Evolutionary conservation across 2,888 invertebrate genomes (phyloP).

Genomic region (Drosophila incognita): DNA sequence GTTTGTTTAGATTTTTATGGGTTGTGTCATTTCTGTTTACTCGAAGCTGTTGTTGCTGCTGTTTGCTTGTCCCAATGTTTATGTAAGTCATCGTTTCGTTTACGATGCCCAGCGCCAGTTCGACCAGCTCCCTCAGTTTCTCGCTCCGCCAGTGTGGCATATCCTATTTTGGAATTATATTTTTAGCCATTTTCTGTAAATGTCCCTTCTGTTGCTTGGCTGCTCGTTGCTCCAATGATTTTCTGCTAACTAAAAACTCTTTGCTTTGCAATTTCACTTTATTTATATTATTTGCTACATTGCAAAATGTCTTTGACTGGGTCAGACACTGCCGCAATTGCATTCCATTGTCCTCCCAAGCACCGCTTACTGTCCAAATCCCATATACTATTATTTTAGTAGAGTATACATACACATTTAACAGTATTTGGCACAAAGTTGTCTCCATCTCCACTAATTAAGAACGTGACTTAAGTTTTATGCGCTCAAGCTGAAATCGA

Average conservation of each 20-base stretch:
- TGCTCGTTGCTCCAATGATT: slow-evolving; percentile 58
- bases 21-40: slow-evolving; percentile 81
- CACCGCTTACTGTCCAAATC: background rate
- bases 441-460: slow-evolving; percentile 46
- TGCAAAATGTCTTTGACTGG: slow-evolving; percentile 60
- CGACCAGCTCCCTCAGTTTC: background rate
- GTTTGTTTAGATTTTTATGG: slow-evolving; percentile 76
- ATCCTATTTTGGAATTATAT: slow-evolving; percentile 78
- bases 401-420: slow-evolving; percentile 12
- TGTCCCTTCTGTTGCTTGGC: slow-evolving; percentile 55
- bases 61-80: slow-evolving; percentile 77
- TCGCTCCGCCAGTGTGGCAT: slow-evolving; percentile 31
- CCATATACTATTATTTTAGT: slow-evolving; percentile 26
- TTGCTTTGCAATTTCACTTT: slow-evolving; percentile 77
- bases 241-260: slow-evolving; percentile 76
- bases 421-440: slow-evolving; percentile 21
- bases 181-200: slow-evolving; percentile 71
- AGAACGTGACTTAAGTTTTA: slow-evolving; percentile 26
- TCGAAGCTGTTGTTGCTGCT: slow-evolving; percentile 38
- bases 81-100: slow-evolving; percentile 81
- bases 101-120: slow-evolving; percentile 58
- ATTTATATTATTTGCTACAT: slow-evolving; percentile 78
- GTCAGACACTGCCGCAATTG: slow-evolving; percentile 52
- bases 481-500: slow-evolving; percentile 4
- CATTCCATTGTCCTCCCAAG: slow-evolving; percentile 50